A percentile compares a stretch with the other conserved stretches of the same genome.
Conservation (phyloP, 2,888 invertebrate species). For the Eilema griseolum region DNA sequence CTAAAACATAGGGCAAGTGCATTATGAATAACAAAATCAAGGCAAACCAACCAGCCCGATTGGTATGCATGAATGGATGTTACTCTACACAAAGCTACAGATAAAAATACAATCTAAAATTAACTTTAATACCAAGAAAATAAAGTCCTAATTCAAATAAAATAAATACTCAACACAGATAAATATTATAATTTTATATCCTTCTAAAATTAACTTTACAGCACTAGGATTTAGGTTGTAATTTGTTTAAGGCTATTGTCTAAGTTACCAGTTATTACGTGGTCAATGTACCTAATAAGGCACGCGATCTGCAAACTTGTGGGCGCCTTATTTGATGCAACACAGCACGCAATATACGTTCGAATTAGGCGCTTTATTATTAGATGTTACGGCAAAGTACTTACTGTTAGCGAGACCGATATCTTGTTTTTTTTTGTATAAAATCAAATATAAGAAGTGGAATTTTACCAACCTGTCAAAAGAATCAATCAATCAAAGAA, state of each 20-base stretch:
- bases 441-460: neutral
- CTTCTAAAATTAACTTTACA: constrained; percentile 11
- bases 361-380: constrained; percentile 7
- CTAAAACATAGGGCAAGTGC: constrained; percentile 45
- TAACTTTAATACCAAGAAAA: neutral
- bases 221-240: constrained; percentile 6
- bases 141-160: constrained; percentile 26
- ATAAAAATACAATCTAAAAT: constrained; percentile 9
- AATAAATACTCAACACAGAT: neutral
- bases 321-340: constrained; percentile 35
- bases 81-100: constrained; percentile 31
- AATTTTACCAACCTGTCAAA: neutral
- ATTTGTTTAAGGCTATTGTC: constrained; percentile 13
- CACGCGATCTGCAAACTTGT: constrained; percentile 30
- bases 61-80: constrained; percentile 53
- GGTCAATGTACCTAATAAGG: constrained; percentile 53
- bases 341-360: constrained; percentile 32
- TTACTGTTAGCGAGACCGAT: neutral
- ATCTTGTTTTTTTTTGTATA: neutral
- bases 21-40: constrained; percentile 50
- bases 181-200: neutral
- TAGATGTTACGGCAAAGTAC: neutral
- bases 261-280: constrained; percentile 25
- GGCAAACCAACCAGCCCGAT: constrained; percentile 47
- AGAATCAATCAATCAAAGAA: too few species aligned